phyloP scores from a whole-genome alignment of 2,113 vertebrate species.

The Dicerorhinus sumatrensis region DNA sequence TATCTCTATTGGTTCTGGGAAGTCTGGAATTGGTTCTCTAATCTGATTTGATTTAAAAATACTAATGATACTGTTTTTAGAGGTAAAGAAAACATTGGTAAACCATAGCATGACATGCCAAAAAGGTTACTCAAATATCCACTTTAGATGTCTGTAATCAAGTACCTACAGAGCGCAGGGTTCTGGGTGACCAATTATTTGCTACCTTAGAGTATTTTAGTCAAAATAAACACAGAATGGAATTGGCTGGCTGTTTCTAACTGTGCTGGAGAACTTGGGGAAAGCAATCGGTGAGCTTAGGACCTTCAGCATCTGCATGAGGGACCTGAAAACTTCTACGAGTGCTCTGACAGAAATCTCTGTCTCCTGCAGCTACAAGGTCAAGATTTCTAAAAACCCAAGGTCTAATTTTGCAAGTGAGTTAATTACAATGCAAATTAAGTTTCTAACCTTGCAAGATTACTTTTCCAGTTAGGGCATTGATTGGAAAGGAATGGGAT shows the following conservation, averaged over 20 bases:
- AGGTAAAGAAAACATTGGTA: not conserved
- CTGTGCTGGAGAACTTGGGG: not conserved
- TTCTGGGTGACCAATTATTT: not conserved
- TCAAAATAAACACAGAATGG: not conserved
- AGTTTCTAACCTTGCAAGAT: not conserved
- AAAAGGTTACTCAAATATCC: not conserved
- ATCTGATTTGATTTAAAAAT: not conserved
- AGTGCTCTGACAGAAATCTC: not conserved
- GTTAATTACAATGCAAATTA: slow-evolving; percentile 51
- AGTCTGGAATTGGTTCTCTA: not conserved
- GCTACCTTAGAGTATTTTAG: not conserved
- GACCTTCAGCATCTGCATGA: not conserved
- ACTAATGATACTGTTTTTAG: not conserved
- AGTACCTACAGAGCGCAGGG: not conserved
- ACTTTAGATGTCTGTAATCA: not conserved
- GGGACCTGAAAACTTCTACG: not conserved
- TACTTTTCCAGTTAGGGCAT: not conserved
- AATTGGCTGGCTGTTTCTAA: not conserved
- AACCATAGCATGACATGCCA: not conserved
- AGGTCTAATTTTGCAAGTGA: not conserved
- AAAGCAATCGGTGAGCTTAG: not conserved
- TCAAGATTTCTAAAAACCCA: not conserved
- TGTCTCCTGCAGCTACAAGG: not conserved
- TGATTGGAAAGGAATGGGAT: not conserved
- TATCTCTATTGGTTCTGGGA: not conserved